Conservation (phyloP, 2,888 invertebrate genomes). For the Melanostoma mellinum region DNA sequence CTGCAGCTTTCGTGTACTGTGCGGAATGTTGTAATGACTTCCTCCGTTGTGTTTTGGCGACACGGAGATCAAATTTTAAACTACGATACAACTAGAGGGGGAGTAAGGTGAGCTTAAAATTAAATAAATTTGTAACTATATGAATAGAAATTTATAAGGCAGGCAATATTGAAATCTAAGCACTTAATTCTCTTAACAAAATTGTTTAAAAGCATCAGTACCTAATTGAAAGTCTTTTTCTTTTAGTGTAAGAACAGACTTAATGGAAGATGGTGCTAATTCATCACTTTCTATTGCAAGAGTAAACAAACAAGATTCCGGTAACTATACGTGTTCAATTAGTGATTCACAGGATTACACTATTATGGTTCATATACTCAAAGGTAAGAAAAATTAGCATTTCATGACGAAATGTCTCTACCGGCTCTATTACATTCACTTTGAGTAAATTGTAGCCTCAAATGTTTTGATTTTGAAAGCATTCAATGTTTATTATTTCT, state of each 20-base stretch:
- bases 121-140: too few species aligned
- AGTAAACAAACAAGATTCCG: constrained; percentile 83
- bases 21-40: constrained; percentile 83
- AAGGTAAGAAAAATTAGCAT: constrained; percentile 80
- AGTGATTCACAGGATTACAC: constrained; percentile 82
- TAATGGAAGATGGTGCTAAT: constrained; percentile 83
- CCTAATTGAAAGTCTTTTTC: too few species aligned
- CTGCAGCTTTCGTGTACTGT: constrained; percentile 84
- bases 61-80: constrained; percentile 83
- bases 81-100: constrained; percentile 83
- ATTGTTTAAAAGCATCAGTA: too few species aligned
- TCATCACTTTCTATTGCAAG: constrained; percentile 83
- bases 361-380: constrained; percentile 83
- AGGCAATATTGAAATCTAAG: too few species aligned
- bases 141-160: too few species aligned
- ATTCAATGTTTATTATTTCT: constrained; percentile 46
- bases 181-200: too few species aligned
- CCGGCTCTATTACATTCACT: neutral
- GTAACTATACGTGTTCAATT: constrained; percentile 84
- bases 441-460: neutral
- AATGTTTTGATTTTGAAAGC: neutral
- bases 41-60: constrained; percentile 83
- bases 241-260: constrained; percentile 83
- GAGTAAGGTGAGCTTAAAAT: constrained; percentile 81
- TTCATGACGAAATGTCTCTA: neutral